Conservation (phyloP, 1,140 invertebrate genomes). For the Drosophila ironensis region DNA sequence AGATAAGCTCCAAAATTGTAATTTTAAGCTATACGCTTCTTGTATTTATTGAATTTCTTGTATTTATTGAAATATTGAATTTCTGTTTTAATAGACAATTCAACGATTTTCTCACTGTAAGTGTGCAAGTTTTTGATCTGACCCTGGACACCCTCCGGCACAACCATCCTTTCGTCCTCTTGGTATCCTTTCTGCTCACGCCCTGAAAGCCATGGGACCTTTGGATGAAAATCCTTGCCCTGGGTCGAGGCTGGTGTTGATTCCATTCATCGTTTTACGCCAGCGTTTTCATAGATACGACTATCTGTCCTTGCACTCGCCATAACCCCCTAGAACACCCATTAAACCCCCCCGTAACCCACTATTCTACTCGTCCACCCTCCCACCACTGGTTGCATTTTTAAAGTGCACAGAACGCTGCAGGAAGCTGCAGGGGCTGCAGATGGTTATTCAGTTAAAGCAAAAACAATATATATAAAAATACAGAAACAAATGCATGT, state of each 20-base stretch:
- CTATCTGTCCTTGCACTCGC: slow-evolving; percentile 17
- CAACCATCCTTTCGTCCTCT: neutral
- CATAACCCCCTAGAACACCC: neutral
- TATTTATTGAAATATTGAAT: no score
- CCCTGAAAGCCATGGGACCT: neutral
- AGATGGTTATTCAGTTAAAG: slow-evolving; percentile 16
- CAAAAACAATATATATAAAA: neutral
- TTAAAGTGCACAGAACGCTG: slow-evolving; percentile 51
- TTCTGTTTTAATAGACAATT: no score
- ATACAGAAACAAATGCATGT: slow-evolving; percentile 17
- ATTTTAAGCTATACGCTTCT: no score
- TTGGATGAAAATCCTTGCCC: slow-evolving; percentile 10
- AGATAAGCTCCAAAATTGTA: no score
- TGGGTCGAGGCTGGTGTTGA: slow-evolving; percentile 36
- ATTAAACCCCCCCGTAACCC: no score
- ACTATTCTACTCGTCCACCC: neutral
- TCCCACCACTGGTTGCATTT: slow-evolving; percentile 38
- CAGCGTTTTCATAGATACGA: slow-evolving; percentile 37
- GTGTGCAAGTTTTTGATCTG: slow-evolving; percentile 26
- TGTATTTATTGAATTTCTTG: no score
- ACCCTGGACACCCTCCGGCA: neutral
- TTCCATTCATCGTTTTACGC: slow-evolving; percentile 47
- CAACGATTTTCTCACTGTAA: slow-evolving; percentile 6
- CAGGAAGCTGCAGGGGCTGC: slow-evolving; percentile 50
- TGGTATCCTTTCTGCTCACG: neutral